Percentiles rank a stretch among this genome's conserved stretches.
Conservation (phyloP, 1,140 invertebrate genomes). For the Macrobrachium nipponense region DNA sequence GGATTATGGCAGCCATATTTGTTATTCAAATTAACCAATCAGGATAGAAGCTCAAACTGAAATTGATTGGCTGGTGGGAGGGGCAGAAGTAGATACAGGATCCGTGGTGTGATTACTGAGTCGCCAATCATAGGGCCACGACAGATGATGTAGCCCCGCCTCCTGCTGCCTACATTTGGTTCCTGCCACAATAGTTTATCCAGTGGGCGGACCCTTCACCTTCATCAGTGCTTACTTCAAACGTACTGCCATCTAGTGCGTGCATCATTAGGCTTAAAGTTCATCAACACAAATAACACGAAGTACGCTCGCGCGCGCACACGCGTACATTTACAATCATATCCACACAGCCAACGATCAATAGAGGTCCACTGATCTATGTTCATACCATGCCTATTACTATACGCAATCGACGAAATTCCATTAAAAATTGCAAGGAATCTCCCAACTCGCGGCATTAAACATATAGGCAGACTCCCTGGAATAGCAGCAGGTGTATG, state of each 20-base stretch:
- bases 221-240: not conserved
- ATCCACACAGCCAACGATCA: not conserved
- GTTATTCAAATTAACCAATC: constrained; percentile 58
- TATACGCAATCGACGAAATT: no score
- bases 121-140: constrained; percentile 20
- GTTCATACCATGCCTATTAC: no score
- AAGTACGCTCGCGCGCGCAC: not conserved
- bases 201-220: constrained; percentile 9
- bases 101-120: constrained; percentile 29
- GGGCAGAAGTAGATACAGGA: not conserved
- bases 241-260: constrained; percentile 9
- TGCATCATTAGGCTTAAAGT: not conserved
- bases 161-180: not conserved
- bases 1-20: constrained; percentile 51
- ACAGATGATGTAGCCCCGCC: constrained; percentile 18
- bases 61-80: constrained; percentile 52
- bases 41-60: constrained; percentile 33
- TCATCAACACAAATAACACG: no score
- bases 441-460: no score
- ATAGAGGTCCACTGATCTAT: no score
- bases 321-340: not conserved
- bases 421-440: no score
- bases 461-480: no score
- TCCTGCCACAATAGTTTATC: not conserved
- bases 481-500: no score